These are phyloP conservation scores for Ctena decussata DNA, from an alignment of 2,888 invertebrate species.

Conservation along the genomic window DNA sequence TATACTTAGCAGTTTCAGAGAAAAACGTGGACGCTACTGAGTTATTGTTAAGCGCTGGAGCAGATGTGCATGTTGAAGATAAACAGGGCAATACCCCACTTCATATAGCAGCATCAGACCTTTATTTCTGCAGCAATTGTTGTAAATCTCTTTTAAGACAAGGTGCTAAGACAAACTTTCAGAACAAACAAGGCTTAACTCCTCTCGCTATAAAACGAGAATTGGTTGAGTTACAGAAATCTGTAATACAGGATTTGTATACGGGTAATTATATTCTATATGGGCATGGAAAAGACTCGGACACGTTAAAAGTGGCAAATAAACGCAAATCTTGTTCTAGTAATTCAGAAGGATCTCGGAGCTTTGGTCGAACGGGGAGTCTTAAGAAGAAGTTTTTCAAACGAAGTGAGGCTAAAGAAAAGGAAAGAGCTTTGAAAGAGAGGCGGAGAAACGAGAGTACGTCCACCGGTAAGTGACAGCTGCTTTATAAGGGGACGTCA, in stretches of 20 bases:
- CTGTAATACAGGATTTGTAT: slow-evolving; percentile 87
- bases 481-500: too few relatives aligned
- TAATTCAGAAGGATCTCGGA: slow-evolving; percentile 59
- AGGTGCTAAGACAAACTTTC: slow-evolving; percentile 87
- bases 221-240: slow-evolving; percentile 88
- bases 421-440: slow-evolving; percentile 43
- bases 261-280: slow-evolving; percentile 59
- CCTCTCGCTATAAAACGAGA: slow-evolving; percentile 89
- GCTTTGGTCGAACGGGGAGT: slow-evolving; percentile 64
- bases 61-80: slow-evolving; percentile 88
- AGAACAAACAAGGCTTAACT: slow-evolving; percentile 88
- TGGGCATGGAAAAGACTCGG: slow-evolving; percentile 51
- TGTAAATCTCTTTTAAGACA: slow-evolving; percentile 88
- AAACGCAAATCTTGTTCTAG: slow-evolving; percentile 59
- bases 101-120: slow-evolving; percentile 89
- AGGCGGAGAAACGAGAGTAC: slow-evolving; percentile 51
- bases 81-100: slow-evolving; percentile 89
- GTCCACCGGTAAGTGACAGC: slow-evolving; percentile 34
- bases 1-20: slow-evolving; percentile 89
- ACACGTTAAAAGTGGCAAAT: slow-evolving; percentile 43
- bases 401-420: slow-evolving; percentile 54
- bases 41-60: slow-evolving; percentile 89
- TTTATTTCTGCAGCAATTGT: slow-evolving; percentile 88
- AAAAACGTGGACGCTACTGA: slow-evolving; percentile 88
- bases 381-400: slow-evolving; percentile 62